Evolutionary conservation across 2,113 vertebrate genomes (phyloP), one percentile per base, ranked within the genome.

Genomic region (Octodon degus): DNA sequence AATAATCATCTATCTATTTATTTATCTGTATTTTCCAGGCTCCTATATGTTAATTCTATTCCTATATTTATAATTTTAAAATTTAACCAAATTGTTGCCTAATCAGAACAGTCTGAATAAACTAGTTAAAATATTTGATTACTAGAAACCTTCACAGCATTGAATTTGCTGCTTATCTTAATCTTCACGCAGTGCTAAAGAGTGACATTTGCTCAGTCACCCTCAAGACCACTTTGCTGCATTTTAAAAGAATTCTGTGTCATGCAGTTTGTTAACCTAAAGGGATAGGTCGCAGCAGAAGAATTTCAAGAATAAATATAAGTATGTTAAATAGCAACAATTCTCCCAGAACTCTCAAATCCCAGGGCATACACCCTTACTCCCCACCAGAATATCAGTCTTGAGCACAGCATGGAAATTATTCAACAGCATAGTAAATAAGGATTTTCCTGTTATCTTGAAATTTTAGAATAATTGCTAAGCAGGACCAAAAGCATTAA

Each of bases 61-160:
- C 25, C 74, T 89, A 70, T 2, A 7, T 22, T 94, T 89, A 16
- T 79, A 79, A 96, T 58, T 68, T 63, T 62, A 96, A 89, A 96
- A 76, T 9, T 79, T 72, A 86, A 1, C 82, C 20, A 91, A 89
- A 55, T 0, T 0, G 30, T n/a, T 34, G 17, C 67, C 12, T 80
- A 8, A 14, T 89, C 72, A 90, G 9, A 90, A 65, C 17, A 92
- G 4, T 89, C n/a, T 63, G 58, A 91, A 70, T 84, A 5, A 86
- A 5, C 13, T 58, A 40, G 0, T 86, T 89, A 47, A 65, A 83
- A 87, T 4, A 30, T 91, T 19, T 76, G 5, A 13, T 86, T 74
- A 62, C 83, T 89, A 82, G 55, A 90, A 92, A 74, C 5, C 30
- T 65, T 72, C 30, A 91, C 13, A 70, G 17, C 9, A 60, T 74